Base-by-base conservation (phyloP, 2,797 vertebrate genomes). In the Trachops cirrhosus region DNA sequence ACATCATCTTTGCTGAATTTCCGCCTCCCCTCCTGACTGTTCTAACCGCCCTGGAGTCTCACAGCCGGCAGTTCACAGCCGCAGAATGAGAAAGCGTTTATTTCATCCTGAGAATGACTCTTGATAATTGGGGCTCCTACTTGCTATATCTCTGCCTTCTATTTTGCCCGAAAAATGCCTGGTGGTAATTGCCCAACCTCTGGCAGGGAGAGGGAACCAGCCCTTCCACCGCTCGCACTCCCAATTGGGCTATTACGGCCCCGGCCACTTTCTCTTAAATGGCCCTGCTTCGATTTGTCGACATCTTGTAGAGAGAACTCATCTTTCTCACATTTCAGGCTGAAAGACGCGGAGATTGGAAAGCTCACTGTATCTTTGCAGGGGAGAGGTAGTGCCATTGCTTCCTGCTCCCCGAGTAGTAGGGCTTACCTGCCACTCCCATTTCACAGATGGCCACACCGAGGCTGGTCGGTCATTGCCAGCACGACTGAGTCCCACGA, bases 131-230 rank as follows among this genome's bases (percentile, higher is more conserved):
- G 85, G 92, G 71, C 19, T 95, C 79, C 96, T 91, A 0, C 89
- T 90, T 95, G 92, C 70, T 89, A 93, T 97, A 97, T 96, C 94
- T 96, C 97, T 95, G 96, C 93, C 89, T 96, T 93, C 95, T 92
- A 96, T 97, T 96, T 97, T 91, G 64, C 96, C 97, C 77, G 86
- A 75, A 97, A 98, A 97, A 96, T 92, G 89, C 93, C 96, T 90
- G 79, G 29, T 85, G 9, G 94, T 97, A 89, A 96, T 62, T 97
- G 94, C 86, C 95, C 59, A 44, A 87, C 95, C 89, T 93, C 71
- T 80, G 94, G 96, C 95, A 74, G 5, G 44, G 94, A 95, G 89
- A 88, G 80, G 77, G 52, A 95, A 79, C 68, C 62, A 3, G 89
- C 57, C 52, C 59, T 85, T 87, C 92, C 10, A 64, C 77, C 0